These are phyloP conservation scores for Sprattus sprattus DNA, from an alignment of 2,113 vertebrate species.

Conservation along the genomic window DNA sequence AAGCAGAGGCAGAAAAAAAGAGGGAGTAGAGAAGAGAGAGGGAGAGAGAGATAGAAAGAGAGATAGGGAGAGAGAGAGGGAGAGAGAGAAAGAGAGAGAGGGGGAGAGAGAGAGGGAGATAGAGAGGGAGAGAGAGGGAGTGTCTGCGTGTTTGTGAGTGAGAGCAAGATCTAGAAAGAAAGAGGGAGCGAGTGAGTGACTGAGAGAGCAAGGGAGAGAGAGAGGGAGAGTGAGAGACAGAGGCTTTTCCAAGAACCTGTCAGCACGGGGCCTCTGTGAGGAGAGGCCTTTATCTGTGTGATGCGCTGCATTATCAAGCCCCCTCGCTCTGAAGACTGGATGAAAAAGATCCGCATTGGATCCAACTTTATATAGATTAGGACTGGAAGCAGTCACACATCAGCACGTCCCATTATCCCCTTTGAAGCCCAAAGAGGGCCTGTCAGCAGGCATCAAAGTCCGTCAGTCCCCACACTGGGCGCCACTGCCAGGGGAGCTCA, in stretches of 20 bases:
- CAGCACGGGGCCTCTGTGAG: slow-evolving; percentile 64
- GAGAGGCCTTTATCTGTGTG: slow-evolving; percentile 73
- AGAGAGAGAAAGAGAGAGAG: background rate
- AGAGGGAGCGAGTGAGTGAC: background rate
- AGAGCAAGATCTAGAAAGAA: slow-evolving; percentile 45
- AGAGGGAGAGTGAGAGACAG: slow-evolving; percentile 43
- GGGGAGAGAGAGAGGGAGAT: background rate
- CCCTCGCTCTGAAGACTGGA: slow-evolving; percentile 59
- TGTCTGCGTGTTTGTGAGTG: slow-evolving; percentile 28
- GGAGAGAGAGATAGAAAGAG: slow-evolving; percentile 26
- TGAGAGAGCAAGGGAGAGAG: slow-evolving; percentile 13
- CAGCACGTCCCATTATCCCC: slow-evolving; percentile 50
- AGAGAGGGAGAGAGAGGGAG: background rate
- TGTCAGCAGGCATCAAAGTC: slow-evolving; percentile 58
- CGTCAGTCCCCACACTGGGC: slow-evolving; percentile 39
- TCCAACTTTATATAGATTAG: slow-evolving; percentile 67
- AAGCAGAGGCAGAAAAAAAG: background rate
- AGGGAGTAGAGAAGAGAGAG: slow-evolving; percentile 25
- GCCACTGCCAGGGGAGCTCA: background rate
- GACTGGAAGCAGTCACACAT: slow-evolving; percentile 67
- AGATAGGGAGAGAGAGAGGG: background rate
- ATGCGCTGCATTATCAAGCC: slow-evolving; percentile 66
- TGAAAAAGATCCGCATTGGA: slow-evolving; percentile 68
- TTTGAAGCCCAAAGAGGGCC: slow-evolving; percentile 64
- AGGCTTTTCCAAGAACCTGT: slow-evolving; percentile 64